Evolutionary conservation across 2,797 vertebrate genomes (phyloP), one percentile per base, ranked within the genome.

Genomic region (Champsocephalus gunnari): DNA sequence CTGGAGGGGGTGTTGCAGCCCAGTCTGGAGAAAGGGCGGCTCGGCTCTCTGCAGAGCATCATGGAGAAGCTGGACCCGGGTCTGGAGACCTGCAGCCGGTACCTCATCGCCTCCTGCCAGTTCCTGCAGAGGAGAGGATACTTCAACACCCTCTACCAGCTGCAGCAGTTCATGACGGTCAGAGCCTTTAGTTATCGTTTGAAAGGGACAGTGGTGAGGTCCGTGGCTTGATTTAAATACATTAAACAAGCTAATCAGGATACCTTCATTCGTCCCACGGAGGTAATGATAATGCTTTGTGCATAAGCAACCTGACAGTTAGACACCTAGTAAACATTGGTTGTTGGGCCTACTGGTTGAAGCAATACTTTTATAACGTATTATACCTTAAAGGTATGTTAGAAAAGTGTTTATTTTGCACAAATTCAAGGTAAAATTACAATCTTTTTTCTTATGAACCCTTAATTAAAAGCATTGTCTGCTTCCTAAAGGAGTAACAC

Each of bases 81-180:
- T 4, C 84, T 99, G 84, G 97, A 99, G 78, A 90, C 92, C 55
- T 98, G 97, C 95, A 96, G 97, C 82, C 90, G 92, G 50, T 97
- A 98, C 87, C 94, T 99, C 79, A 96, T 99, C n/a, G 96, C 97
- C 59, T 94, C 97, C 81, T 99, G 98, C 89, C 98, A 99, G 77
- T 96, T 97, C 65, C 94, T 99, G 81, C 98, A 99, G 89, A 96
- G 96, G 9, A 96, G 95, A 9, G 95, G 94, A 80, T 96, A 96
- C 87, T 99, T 92, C 89, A 94, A 99, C 87, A 96, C 97, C 21
- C 94, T 99, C 4, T 99, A 98, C 77, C 97, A 98, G 81, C 91
- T 99, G 5, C 98, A 99, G 78, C 96, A 98, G 90, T 99, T 99
- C 86, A 99, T 99, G 98, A 98, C 95, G 96, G 98, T 99, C 28